Base-by-base conservation (phyloP, 1,140 invertebrate species). In the Lepidostoma basale region DNA sequence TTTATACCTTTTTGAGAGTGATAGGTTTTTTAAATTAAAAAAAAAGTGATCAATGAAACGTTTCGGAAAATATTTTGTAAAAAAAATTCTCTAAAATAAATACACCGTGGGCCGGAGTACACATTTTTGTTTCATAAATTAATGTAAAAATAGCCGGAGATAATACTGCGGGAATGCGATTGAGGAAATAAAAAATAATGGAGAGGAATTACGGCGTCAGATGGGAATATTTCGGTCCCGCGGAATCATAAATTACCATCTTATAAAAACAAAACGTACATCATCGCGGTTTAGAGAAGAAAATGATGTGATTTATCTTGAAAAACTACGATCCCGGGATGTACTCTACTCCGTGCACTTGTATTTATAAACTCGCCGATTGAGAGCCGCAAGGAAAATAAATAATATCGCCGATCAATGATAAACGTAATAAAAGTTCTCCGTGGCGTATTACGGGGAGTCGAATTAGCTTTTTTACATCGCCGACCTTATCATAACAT, bases 271-370 rank as follows among this genome's bases (percentile, higher is more conserved):
- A 49, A 49, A 49, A 23, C 45, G 18, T 49, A 23, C 20, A 49
- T 49, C 45, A 49, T 49, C 45, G 6, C 45, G 22, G 45, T 23
- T 49, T 49, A 49, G 45, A 4, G 18, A 23, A n/a, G 45, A 23
- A 49, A 49, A 49, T 22, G 5, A 49, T 49, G 18, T 49, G 45
- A 49, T 49, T 49, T 49, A 49, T 49, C 10, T 8, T 23, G 45
- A 49, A 49, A 49, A 49, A 49, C n/a, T n/a, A n/a, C n/a, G n/a
- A n/a, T n/a, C n/a, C n/a, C 25, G 45, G 45, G 22, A 49, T 23
- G n/a, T 23, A 23, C 45, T 49, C n/a, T 22, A 49, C 8, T 18
- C n/a, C 10, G 9, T 36, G 10, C 9, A 36, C 9, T 6, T 12
- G 1, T 36, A 36, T 36, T 36, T 36, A 36, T 36, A 36, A 36